Conservation (phyloP, 2,797 vertebrate species). For the Scleropages formosus region DNA sequence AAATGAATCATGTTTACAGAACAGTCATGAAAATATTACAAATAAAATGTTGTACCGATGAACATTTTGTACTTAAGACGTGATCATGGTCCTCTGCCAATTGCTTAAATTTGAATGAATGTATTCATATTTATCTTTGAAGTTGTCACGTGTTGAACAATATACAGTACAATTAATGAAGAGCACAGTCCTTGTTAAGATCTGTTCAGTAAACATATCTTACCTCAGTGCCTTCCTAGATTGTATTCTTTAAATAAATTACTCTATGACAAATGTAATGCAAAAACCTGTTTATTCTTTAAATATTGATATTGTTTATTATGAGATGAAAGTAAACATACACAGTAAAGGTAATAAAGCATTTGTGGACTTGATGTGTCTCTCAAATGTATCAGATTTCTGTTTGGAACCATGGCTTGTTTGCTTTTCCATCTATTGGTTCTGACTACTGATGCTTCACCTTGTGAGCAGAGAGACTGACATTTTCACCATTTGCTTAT, state of each 20-base stretch:
- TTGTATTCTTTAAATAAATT: too few species aligned
- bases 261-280: too few species aligned
- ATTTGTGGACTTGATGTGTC: background rate
- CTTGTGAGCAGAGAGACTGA: background rate
- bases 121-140: background rate
- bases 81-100: background rate
- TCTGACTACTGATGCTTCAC: background rate
- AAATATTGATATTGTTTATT: too few species aligned
- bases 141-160: too few species aligned
- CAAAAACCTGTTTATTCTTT: too few species aligned
- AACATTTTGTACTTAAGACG: background rate
- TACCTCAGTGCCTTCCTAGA: too few species aligned
- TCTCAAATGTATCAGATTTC: background rate
- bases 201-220: too few species aligned
- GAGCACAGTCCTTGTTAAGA: too few species aligned
- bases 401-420: background rate
- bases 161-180: too few species aligned
- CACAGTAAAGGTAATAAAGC: background rate
- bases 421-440: background rate
- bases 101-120: background rate
- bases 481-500: conserved; percentile 15
- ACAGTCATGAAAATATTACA: too few species aligned
- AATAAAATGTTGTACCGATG: background rate
- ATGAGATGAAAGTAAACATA: too few species aligned
- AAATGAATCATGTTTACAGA: too few species aligned